phyloP scores from a whole-genome alignment of 1,140 invertebrate genomes.

The Tetragnatha versicolor region DNA sequence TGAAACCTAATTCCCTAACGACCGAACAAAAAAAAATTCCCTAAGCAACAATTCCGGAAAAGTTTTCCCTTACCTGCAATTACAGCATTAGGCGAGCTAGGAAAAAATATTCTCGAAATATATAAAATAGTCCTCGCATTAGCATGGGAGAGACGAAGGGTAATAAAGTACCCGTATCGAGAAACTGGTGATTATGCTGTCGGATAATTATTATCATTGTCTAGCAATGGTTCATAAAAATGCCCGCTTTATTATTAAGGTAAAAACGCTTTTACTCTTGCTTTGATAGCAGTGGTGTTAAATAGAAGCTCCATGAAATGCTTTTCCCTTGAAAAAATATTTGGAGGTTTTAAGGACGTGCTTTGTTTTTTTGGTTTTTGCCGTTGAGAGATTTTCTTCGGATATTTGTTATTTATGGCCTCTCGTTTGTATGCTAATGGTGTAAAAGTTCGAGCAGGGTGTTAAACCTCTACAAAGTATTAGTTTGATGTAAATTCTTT shows the following conservation, averaged over 20 bases:
- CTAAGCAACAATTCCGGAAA: conserved; percentile 24
- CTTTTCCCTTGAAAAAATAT: no score
- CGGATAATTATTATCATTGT: conserved; percentile 49
- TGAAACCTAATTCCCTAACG: background rate
- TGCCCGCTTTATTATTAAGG: conserved; percentile 44
- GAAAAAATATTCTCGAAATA: conserved; percentile 18
- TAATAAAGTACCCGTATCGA: conserved; percentile 39
- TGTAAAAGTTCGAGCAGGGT: no score
- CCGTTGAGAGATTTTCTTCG: no score
- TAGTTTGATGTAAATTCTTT: no score
- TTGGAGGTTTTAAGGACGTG: no score
- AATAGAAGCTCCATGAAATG: no score
- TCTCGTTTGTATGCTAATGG: no score
- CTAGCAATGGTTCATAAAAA: conserved; percentile 43
- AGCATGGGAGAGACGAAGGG: background rate
- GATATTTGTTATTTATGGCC: no score
- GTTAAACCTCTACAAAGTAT: no score
- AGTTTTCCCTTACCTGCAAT: conserved; percentile 32
- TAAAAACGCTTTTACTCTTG: background rate
- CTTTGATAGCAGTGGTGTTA: conserved; percentile 12
- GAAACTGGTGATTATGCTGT: conserved; percentile 32
- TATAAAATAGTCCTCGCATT: conserved; percentile 33
- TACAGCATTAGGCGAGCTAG: conserved; percentile 11
- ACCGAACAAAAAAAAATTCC: background rate
- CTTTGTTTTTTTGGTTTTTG: no score